Percentiles rank a stretch among this genome's conserved stretches.
These are phyloP conservation scores for Hemichromis elongatus DNA, from an alignment of 2,113 vertebrate genomes.

Conservation along the genomic window DNA sequence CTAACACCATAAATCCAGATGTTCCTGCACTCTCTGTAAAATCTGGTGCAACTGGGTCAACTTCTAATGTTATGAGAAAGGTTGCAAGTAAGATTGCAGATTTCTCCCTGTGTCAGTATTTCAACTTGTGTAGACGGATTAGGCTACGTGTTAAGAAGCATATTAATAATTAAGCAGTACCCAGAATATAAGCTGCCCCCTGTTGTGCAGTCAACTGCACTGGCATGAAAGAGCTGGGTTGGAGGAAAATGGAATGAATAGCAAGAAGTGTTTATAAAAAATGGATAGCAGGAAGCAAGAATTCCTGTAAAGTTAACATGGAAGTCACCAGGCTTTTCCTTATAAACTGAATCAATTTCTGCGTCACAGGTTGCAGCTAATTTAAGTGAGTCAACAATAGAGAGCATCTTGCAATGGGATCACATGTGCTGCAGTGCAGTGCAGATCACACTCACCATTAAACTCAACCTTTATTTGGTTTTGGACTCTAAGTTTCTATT, in stretches of 20 bases:
- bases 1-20: not conserved
- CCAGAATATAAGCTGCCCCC: constrained; percentile 56
- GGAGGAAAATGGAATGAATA: constrained; percentile 40
- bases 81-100: constrained; percentile 15
- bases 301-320: constrained; percentile 33
- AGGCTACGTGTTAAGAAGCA: constrained; percentile 39
- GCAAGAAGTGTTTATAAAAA: constrained; percentile 65
- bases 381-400: not conserved
- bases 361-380: not conserved
- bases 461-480: not conserved
- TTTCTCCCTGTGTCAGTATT: constrained; percentile 28
- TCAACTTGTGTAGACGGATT: constrained; percentile 47
- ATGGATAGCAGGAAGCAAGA: constrained; percentile 57
- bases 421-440: not conserved
- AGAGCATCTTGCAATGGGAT: not conserved
- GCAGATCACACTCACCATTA: not conserved
- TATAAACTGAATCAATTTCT: not conserved
- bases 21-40: not conserved
- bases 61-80: constrained; percentile 1
- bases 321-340: not conserved
- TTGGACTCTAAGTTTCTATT: not conserved
- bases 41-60: constrained; percentile 29
- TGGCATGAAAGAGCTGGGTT: constrained; percentile 38
- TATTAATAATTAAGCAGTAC: constrained; percentile 61
- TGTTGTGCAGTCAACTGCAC: constrained; percentile 65